These are phyloP conservation scores for Cheilosia scutellata DNA, from an alignment of 2,888 invertebrate genomes.

Conservation along the genomic window DNA sequence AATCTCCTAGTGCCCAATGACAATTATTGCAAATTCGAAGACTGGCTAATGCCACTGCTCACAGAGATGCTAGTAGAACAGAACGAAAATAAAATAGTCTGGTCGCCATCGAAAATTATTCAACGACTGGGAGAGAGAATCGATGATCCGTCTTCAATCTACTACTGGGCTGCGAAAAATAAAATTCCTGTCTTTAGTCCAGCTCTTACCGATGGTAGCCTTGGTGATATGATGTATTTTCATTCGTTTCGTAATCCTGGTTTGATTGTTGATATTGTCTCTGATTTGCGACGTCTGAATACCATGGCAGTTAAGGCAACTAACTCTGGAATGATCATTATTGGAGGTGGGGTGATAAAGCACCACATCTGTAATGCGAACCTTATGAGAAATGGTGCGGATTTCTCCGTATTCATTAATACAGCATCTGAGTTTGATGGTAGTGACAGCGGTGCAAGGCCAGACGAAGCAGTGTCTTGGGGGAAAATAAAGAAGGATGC, in stretches of 20 bases:
- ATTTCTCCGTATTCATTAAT: slow-evolving; percentile 97
- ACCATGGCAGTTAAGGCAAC: slow-evolving; percentile 96
- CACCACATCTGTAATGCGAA: slow-evolving; percentile 99
- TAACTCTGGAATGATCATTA: slow-evolving; percentile 97
- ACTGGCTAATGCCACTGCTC: slow-evolving; percentile 96
- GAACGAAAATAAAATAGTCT: slow-evolving; percentile 88
- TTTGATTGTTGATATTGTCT: slow-evolving; percentile 95
- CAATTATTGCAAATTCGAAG: slow-evolving; percentile 98
- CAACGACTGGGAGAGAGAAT: slow-evolving; percentile 94
- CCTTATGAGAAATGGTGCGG: slow-evolving; percentile 99
- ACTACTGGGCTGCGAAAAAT: slow-evolving; percentile 98
- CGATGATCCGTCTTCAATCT: slow-evolving; percentile 95
- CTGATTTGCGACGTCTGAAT: slow-evolving; percentile 95
- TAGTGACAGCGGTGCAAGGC: slow-evolving; percentile 98
- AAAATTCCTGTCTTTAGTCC: slow-evolving; percentile 99
- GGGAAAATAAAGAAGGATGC: slow-evolving; percentile 97
- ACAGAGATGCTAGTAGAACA: slow-evolving; percentile 96
- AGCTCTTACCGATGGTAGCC: slow-evolving; percentile 98
- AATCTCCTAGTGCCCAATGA: slow-evolving; percentile 99
- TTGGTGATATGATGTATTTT: slow-evolving; percentile 99
- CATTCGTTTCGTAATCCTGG: slow-evolving; percentile 98
- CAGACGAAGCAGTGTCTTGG: slow-evolving; percentile 99
- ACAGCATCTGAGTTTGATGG: slow-evolving; percentile 98
- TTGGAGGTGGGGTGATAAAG: slow-evolving; percentile 98
- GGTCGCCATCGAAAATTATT: slow-evolving; percentile 97